A percentile compares a stretch with the other conserved stretches of the same genome.
These are phyloP conservation scores for Bombycilla garrulus DNA, from an alignment of 2,113 vertebrate genomes.

Conservation along the genomic window DNA sequence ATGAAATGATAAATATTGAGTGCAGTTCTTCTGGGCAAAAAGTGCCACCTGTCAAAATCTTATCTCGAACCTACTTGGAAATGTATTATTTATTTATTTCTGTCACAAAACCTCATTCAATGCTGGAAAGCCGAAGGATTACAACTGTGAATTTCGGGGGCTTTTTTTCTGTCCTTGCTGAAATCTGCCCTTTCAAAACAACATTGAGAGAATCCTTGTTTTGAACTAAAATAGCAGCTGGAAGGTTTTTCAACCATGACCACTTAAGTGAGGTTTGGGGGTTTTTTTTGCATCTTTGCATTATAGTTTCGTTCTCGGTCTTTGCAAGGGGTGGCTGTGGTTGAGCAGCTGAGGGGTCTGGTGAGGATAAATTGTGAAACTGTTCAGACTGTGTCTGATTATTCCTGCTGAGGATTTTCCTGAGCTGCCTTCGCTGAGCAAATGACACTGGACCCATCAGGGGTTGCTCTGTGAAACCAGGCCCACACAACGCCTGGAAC, in stretches of 20 bases:
- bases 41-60: not conserved
- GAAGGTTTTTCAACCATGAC: not conserved
- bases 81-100: not conserved
- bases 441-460: rapidly evolving
- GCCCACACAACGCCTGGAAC: rapidly evolving
- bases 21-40: not conserved
- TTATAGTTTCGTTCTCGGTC: not conserved
- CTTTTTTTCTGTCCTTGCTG: not conserved
- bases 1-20: not conserved
- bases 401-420: not conserved
- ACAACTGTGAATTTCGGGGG: not conserved
- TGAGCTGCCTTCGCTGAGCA: rapidly evolving
- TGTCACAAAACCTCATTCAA: rapidly evolving
- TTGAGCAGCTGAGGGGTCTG: not conserved
- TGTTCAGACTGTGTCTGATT: not conserved
- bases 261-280: not conserved
- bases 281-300: not conserved
- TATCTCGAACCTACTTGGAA: not conserved
- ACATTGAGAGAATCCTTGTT: not conserved
- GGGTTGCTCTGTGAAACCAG: not conserved
- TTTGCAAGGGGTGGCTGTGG: not conserved
- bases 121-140: not conserved
- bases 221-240: not conserved
- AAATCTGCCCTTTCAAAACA: not conserved
- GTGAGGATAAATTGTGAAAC: not conserved